Evolutionary conservation across 2,113 vertebrate genomes (phyloP), one percentile per base, ranked within the genome.

Genomic region (Callipepla californica): DNA sequence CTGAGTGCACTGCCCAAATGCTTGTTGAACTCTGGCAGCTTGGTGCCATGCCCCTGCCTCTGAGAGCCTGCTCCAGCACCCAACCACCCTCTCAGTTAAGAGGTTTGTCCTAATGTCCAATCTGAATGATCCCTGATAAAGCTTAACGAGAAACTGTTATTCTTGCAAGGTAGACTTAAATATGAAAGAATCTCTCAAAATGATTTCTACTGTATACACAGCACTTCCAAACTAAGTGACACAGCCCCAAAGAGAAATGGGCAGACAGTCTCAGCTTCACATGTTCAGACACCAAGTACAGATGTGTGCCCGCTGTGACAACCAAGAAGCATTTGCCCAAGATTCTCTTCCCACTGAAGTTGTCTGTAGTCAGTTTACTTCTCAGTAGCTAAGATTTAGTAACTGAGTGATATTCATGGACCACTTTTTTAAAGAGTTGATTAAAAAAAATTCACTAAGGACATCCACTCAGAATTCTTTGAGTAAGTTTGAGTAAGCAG

Each of bases 201-300:
- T 23, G 9, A 21, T 58, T 45, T 48, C 51, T 80, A 30, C 62
- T 72, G 10, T 48, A 16, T 6, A 48, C 3, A 14, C 1, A 80
- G 65, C 65, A 70, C 81, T 97, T 95, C 87, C 88, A 95, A 93
- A 97, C n/a, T 8, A 17, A 75, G 51, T 16, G 40, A 75, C 8
- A 4, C 69, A 65, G 87, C 81, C 44, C 25, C 19, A 30, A 17
- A 32, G 40, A 74, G 36, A 77, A 66, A 72, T 17, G 44, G 19
- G 57, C 58, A 93, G 40, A 70, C 65, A 32, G 48, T 50, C 89
- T 79, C 74, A 69, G 69, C 45, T 62, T 28, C 45, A 30, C 34
- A 16, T 34, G 69, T 8, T 75, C 75, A 51, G 68, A 82, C 25
- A 53, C 62, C 70, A 84, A 57, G 19, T 58, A 65, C 38, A 19